These are phyloP conservation scores for Leptarthrus brevirostris DNA, from an alignment of 2,888 invertebrate genomes.

Conservation along the genomic window DNA sequence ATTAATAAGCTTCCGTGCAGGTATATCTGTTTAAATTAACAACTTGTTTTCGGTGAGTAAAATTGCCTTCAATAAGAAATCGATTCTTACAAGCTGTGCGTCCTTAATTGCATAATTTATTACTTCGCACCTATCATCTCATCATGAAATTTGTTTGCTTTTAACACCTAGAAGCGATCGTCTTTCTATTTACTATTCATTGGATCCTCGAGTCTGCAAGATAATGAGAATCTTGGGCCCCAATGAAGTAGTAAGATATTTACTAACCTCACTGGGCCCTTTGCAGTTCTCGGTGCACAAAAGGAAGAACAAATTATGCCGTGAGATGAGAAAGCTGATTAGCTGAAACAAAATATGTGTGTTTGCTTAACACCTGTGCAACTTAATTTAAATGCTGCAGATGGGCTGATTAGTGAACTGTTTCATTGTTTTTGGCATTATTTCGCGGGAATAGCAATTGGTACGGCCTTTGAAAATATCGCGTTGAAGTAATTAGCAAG, in stretches of 20 bases:
- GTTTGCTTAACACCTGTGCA: constrained; percentile 53
- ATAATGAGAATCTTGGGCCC: neutral
- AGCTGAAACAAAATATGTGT: constrained; percentile 44
- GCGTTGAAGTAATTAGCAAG: no score
- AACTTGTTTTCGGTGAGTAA: constrained; percentile 33
- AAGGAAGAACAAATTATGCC: constrained; percentile 49
- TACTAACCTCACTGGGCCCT: constrained; percentile 20
- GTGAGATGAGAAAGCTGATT: constrained; percentile 49
- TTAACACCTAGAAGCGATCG: constrained; percentile 18
- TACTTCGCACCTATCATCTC: constrained; percentile 52
- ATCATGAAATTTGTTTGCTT: constrained; percentile 41
- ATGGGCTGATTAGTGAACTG: constrained; percentile 17
- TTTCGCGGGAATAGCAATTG: no score
- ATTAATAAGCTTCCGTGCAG: no score
- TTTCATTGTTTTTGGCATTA: constrained; percentile 5
- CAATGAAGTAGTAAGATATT: neutral
- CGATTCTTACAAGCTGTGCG: constrained; percentile 57
- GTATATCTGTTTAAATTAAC: neutral
- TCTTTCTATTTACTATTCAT: constrained; percentile 18
- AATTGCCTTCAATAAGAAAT: constrained; percentile 53
- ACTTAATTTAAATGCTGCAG: constrained; percentile 33
- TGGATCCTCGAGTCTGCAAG: neutral
- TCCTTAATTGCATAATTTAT: constrained; percentile 59
- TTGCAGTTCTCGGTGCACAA: constrained; percentile 47
- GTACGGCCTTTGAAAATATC: no score